Evolutionary conservation across 1,140 invertebrate species (phyloP), one percentile per base, ranked within the genome.

Genomic region (Ephestia elutella): DNA sequence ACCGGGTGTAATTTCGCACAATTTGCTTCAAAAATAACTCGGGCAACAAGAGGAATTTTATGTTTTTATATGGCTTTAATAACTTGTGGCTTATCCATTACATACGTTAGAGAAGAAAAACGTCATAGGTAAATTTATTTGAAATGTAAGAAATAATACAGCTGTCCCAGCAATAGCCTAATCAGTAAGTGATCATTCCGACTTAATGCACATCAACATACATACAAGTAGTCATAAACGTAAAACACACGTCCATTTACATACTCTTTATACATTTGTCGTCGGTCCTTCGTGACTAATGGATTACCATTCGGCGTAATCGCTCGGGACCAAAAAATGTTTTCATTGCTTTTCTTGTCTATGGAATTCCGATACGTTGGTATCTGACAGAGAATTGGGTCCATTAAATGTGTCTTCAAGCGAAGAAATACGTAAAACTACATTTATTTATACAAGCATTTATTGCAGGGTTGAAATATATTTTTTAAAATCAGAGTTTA

Each of bases 341-440:
- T 53, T 53, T 53, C 19, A 53, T 53, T 53, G 19, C 13, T 53
- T 53, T 53, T 7, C 18, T 53, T 25, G 50, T n/a, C 50, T 53
- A 21, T 21, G 19, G 19, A 53, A n/a, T 53, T 53, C 38, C n/a
- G 15, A 44, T 44, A 44, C 38, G 3, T 44, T 15, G 15, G 13
- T 15, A 44, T 44, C n/a, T 49, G 38, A 9, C n/a, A 25, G n/a
- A 30, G 32, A 32, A 55, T 55, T 55, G 18, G 5, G 30, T 55
- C 15, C 38, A 44, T 44, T n/a, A 15, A 11, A 32, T 32, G 11
- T 44, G 2, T 15, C 10, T n/a, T 44, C 15, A 44, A 44, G n/a
- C 0, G 13, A n/a, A n/a, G n/a, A n/a, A n/a, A n/a, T n/a, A n/a
- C n/a, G n/a, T n/a, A n/a, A n/a, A 25, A 25, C 21, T 25, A 25